Evolutionary conservation across 2,113 vertebrate species (phyloP).

Genomic region (Cyprinus carpio): DNA sequence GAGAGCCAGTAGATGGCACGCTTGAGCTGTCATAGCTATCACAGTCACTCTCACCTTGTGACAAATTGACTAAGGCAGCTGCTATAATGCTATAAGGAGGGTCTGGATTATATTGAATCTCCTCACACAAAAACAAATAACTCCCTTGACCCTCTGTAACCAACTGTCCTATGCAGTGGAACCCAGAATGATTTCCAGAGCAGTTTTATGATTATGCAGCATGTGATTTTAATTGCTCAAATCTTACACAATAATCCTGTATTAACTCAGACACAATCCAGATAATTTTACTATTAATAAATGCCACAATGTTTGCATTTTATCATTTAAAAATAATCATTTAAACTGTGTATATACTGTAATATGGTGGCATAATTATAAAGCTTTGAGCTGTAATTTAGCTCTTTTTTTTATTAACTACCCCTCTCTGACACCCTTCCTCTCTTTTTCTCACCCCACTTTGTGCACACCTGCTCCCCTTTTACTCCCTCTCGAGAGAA

Average conservation of each 20-base stretch:
- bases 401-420: constrained; percentile 75
- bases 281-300: background rate
- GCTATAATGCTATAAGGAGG: constrained; percentile 41
- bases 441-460: constrained; percentile 79
- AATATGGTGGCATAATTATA: background rate
- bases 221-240: background rate
- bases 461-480: constrained; percentile 77
- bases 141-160: background rate
- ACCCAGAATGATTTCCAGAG: background rate
- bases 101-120: constrained; percentile 49
- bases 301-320: background rate
- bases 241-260: background rate
- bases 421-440: constrained; percentile 69
- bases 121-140: constrained; percentile 50
- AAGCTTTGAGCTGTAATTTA: constrained; percentile 42
- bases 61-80: constrained; percentile 38
- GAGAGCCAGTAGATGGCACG: constrained; percentile 67
- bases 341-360: background rate
- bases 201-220: background rate
- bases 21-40: constrained; percentile 57
- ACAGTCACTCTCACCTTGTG: constrained; percentile 13
- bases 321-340: background rate
- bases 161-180: background rate
- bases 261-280: background rate
- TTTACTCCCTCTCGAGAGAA: constrained; percentile 88